These are phyloP conservation scores for Conopomorpha cramerella DNA, from an alignment of 1,140 invertebrate species.

Conservation along the genomic window DNA sequence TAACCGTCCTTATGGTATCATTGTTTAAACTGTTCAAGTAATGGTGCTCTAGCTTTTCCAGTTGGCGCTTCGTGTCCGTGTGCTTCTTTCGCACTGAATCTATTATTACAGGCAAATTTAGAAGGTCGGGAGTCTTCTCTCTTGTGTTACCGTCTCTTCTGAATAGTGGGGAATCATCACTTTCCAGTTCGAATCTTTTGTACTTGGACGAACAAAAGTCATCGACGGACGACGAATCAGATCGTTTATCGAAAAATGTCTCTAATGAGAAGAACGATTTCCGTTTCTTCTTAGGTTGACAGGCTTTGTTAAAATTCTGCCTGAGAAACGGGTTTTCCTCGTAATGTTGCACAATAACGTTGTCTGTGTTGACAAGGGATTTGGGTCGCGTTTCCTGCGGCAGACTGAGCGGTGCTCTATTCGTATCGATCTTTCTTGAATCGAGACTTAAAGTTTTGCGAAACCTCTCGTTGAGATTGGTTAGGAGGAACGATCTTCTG, in stretches of 20 bases:
- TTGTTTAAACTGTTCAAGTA: constrained; percentile 46
- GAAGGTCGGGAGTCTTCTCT: constrained; percentile 45
- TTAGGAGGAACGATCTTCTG: constrained; percentile 35
- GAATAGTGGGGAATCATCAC: constrained; percentile 53
- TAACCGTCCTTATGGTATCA: constrained; percentile 22
- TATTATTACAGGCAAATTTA: constrained; percentile 50
- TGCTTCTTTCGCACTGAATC: constrained; percentile 44
- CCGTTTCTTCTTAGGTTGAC: constrained; percentile 46
- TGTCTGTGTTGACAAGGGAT: constrained; percentile 46
- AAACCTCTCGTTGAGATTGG: constrained; percentile 53
- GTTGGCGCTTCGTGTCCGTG: constrained; percentile 41
- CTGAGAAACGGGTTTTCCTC: constrained; percentile 26
- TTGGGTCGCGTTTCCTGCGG: constrained; percentile 39
- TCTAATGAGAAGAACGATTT: constrained; percentile 58
- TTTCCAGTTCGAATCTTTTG: constrained; percentile 53
- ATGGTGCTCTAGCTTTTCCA: constrained; percentile 56
- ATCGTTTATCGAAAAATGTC: constrained; percentile 54
- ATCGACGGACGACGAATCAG: constrained; percentile 52
- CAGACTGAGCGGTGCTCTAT: constrained; percentile 30
- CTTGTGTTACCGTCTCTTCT: constrained; percentile 16
- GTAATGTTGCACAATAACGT: constrained; percentile 38
- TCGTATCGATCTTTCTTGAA: constrained; percentile 41
- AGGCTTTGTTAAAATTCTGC: constrained; percentile 37
- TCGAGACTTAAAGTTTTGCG: constrained; percentile 55
- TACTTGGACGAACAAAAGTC: constrained; percentile 59